Percentiles rank a stretch among this genome's conserved stretches.
Conservation (phyloP, 2,797 vertebrate species). For the Crenichthys baileyi region DNA sequence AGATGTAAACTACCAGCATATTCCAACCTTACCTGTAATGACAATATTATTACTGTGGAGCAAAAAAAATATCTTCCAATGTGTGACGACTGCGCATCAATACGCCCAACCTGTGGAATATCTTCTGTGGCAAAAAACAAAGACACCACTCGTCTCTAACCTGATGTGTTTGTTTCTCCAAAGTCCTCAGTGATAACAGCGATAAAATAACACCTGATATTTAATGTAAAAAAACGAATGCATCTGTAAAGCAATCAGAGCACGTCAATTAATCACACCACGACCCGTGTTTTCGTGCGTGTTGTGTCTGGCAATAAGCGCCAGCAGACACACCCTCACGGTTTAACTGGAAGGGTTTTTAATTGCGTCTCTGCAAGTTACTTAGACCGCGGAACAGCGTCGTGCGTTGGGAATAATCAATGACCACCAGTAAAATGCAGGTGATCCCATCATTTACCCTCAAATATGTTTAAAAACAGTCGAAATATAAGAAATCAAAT, state of each 20-base stretch:
- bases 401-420: background rate
- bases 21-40: background rate
- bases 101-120: conserved; percentile 66
- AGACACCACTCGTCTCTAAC: background rate
- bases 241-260: background rate
- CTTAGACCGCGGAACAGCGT: background rate
- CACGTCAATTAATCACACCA: background rate
- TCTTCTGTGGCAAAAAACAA: conserved; percentile 13
- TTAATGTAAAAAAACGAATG: background rate
- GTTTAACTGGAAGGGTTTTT: conserved; percentile 4
- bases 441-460: background rate
- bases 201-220: conserved; percentile 7
- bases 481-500: background rate
- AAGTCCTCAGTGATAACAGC: background rate
- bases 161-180: background rate
- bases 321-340: conserved; percentile 59
- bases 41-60: background rate
- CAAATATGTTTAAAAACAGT: background rate
- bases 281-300: conserved; percentile 1
- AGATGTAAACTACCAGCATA: background rate
- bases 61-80: background rate
- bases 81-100: conserved; percentile 32
- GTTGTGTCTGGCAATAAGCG: conserved; percentile 1
- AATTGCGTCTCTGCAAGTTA: conserved; percentile 8
- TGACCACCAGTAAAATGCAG: background rate